phyloP scores from a whole-genome alignment of 2,113 vertebrate genomes.

The Myiozetetes cayanensis region DNA sequence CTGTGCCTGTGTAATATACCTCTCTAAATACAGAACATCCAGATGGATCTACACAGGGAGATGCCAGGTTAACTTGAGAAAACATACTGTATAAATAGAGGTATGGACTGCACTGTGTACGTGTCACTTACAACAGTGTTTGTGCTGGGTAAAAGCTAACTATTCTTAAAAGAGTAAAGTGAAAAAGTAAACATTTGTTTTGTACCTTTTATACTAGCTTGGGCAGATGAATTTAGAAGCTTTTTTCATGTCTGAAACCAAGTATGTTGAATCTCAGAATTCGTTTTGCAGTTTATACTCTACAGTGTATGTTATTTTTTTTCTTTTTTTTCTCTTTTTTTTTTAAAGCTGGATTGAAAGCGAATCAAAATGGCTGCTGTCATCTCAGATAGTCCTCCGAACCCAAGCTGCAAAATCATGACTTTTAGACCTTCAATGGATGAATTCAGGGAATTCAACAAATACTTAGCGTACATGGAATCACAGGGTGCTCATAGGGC shows the following conservation, averaged over 20 bases:
- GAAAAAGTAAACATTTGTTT: background rate
- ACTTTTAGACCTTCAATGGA: slow-evolving; percentile 93
- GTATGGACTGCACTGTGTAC: background rate
- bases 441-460: slow-evolving; percentile 93
- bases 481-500: slow-evolving; percentile 94
- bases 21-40: background rate
- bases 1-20: background rate
- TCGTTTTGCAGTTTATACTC: background rate
- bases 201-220: background rate
- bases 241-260: background rate
- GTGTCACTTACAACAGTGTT: background rate
- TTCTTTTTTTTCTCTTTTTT: background rate
- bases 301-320: background rate
- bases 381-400: slow-evolving; percentile 78
- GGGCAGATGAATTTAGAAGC: background rate
- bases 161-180: background rate
- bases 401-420: slow-evolving; percentile 95
- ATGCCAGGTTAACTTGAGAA: background rate
- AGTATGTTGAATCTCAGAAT: background rate
- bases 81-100: background rate
- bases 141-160: background rate
- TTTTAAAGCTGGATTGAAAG: slow-evolving; percentile 5
- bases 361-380: slow-evolving; percentile 81
- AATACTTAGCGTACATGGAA: slow-evolving; percentile 92
- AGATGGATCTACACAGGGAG: background rate